phyloP scores from a whole-genome alignment of 2,797 vertebrate genomes.

The Chelmon rostratus region DNA sequence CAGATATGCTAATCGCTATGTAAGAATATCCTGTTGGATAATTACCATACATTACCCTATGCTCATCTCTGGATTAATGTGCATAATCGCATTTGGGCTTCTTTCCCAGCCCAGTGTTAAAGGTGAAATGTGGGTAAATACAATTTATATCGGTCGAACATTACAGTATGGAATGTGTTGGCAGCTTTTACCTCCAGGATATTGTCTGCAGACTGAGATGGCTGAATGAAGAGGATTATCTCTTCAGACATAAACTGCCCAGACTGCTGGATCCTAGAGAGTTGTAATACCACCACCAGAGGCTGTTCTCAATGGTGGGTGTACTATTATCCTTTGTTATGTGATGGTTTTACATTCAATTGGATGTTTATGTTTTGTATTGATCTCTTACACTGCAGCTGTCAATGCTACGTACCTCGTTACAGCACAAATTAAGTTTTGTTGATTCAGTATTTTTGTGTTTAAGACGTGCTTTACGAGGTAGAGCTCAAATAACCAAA shows the following conservation, averaged over 20 bases:
- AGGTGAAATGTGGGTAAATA: slow-evolving; percentile 92
- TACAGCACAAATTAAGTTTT: slow-evolving; percentile 18
- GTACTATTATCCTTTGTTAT: slow-evolving; percentile 59
- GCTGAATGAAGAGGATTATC: slow-evolving; percentile 79
- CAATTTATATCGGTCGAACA: slow-evolving; percentile 94
- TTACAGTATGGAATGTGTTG: slow-evolving; percentile 87
- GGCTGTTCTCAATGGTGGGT: slow-evolving; percentile 53
- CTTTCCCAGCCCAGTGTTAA: slow-evolving; percentile 89
- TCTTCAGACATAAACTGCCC: slow-evolving; percentile 68
- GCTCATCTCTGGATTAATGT: slow-evolving; percentile 97
- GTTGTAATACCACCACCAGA: slow-evolving; percentile 65
- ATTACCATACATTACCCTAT: slow-evolving; percentile 96
- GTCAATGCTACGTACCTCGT: slow-evolving; percentile 41
- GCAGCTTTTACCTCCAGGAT: slow-evolving; percentile 84
- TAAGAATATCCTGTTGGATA: slow-evolving; percentile 96
- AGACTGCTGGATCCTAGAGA: slow-evolving; percentile 65
- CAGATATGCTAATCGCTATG: slow-evolving; percentile 96
- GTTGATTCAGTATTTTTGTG: background rate
- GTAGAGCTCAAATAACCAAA: background rate
- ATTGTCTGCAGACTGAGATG: slow-evolving; percentile 75
- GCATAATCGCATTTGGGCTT: slow-evolving; percentile 96
- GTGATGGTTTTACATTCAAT: slow-evolving; percentile 62
- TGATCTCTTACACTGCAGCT: slow-evolving; percentile 35
- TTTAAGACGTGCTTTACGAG: background rate
- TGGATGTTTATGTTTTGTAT: slow-evolving; percentile 42